These are phyloP conservation scores for Megalonaias nervosa DNA, from an alignment of 1,140 invertebrate species.

Conservation along the genomic window DNA sequence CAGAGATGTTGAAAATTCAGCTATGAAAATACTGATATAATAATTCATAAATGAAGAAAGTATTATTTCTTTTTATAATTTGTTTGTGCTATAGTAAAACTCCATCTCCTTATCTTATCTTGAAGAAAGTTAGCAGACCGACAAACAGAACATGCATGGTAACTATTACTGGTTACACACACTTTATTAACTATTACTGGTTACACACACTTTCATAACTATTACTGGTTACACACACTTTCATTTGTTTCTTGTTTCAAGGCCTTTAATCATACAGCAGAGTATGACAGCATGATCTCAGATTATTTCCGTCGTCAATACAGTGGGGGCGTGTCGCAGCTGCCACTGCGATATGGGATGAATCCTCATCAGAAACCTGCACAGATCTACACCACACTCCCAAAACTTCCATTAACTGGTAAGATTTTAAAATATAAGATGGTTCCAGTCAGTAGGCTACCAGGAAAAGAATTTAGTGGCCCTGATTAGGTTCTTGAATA, in stretches of 20 bases:
- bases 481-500: too few species aligned
- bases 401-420: slow-evolving; percentile 88
- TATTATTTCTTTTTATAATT: too few species aligned
- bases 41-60: too few species aligned
- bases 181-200: background rate
- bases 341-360: slow-evolving; percentile 95
- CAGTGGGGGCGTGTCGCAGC: slow-evolving; percentile 82
- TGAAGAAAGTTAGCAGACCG: too few species aligned
- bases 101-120: too few species aligned
- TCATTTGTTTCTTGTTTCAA: slow-evolving; percentile 75
- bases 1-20: too few species aligned
- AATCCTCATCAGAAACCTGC: slow-evolving; percentile 99
- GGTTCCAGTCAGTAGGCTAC: too few species aligned
- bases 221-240: background rate
- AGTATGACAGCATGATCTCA: slow-evolving; percentile 95
- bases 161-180: background rate
- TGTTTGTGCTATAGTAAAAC: too few species aligned
- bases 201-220: background rate
- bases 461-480: too few species aligned
- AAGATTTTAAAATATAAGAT: slow-evolving; percentile 6
- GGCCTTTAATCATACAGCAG: slow-evolving; percentile 96
- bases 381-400: slow-evolving; percentile 86
- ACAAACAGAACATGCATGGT: background rate
- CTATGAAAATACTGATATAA: too few species aligned
- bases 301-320: slow-evolving; percentile 96